Conservation (phyloP, 2,888 invertebrate genomes). For the Cataglyphis albicans region DNA sequence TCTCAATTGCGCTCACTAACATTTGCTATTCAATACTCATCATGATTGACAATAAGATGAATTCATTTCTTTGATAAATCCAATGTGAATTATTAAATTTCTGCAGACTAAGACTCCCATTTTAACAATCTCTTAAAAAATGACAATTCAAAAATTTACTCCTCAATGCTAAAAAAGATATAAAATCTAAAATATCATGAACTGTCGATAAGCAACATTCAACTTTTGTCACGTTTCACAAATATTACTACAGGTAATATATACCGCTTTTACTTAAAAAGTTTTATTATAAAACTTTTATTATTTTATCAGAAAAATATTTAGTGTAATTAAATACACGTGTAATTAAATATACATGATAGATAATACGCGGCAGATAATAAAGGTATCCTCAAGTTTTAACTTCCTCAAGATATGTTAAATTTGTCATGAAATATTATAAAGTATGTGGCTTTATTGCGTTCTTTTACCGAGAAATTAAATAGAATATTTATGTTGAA, state of each 20-base stretch:
- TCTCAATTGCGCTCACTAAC: neutral
- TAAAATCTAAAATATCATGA: neutral
- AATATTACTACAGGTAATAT: neutral
- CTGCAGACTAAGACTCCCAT: neutral
- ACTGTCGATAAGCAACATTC: neutral
- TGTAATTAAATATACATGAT: constrained; percentile 1
- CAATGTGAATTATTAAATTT: neutral
- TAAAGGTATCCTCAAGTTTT: constrained; percentile 21
- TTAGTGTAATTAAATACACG: constrained; percentile 8
- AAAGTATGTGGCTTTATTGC: neutral
- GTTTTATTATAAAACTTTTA: neutral
- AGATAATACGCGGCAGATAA: neutral
- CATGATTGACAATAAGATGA: neutral
- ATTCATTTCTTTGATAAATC: neutral
- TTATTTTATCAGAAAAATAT: neutral
- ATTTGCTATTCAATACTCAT: neutral
- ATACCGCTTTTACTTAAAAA: neutral
- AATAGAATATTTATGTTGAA: constrained; percentile 37
- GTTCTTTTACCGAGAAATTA: constrained; percentile 28
- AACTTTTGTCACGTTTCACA: neutral
- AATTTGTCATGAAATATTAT: neutral
- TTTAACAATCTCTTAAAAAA: neutral
- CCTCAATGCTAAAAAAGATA: neutral
- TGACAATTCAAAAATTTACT: neutral
- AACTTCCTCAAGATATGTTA: too few species aligned